Conservation (phyloP, 2,797 vertebrate genomes). For the Thalassophryne amazonica region DNA sequence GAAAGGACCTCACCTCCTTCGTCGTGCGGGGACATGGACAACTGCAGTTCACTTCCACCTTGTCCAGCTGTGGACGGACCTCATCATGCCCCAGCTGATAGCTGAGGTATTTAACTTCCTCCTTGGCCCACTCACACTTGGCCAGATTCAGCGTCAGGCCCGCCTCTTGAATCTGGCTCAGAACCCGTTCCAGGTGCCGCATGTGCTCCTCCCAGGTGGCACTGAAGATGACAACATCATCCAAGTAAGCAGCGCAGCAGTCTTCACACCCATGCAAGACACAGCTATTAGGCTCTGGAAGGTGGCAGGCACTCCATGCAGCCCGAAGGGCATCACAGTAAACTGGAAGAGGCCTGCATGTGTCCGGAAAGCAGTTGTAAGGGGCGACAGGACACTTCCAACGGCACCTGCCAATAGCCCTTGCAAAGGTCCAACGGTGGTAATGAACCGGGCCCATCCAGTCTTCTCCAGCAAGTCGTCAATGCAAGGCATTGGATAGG, state of each 20-base stretch:
- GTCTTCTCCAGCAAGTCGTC: not conserved
- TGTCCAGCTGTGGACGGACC: too few relatives aligned
- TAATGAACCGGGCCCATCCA: not conserved
- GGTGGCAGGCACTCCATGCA: too few relatives aligned
- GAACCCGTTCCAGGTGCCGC: not conserved
- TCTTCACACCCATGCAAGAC: not conserved
- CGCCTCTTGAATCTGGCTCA: not conserved
- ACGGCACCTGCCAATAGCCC: not conserved
- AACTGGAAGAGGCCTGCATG: not conserved
- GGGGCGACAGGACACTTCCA: too few relatives aligned
- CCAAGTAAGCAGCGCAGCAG: not conserved
- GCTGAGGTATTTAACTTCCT: too few relatives aligned
- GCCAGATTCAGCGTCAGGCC: not conserved
- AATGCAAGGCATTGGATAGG: too few relatives aligned
- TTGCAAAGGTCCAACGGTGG: not conserved
- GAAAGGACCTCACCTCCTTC: too few relatives aligned
- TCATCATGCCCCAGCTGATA: too few relatives aligned
- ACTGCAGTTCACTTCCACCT: too few relatives aligned
- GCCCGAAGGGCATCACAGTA: not conserved
- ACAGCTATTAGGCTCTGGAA: not conserved
- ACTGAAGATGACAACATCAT: not conserved
- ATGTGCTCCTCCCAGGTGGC: not conserved
- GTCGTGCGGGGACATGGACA: too few relatives aligned
- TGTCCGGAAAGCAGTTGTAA: not conserved
- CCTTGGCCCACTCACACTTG: too few relatives aligned